phyloP scores from a whole-genome alignment of 2,888 invertebrate genomes.

The Drosophila austrosaltans region DNA sequence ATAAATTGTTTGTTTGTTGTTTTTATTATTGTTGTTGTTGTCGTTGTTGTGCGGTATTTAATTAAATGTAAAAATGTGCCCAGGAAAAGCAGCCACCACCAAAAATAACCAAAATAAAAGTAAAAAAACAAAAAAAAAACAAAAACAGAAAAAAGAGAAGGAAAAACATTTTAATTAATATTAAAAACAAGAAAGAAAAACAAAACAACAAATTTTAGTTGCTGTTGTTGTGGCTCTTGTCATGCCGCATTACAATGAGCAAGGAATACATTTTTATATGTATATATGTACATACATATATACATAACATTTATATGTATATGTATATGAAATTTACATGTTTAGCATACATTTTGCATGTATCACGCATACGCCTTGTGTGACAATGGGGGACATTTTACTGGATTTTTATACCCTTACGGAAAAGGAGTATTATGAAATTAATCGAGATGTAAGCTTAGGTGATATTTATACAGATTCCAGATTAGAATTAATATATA shows the following conservation, averaged over 20 bases:
- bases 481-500: no score
- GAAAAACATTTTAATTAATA: constrained; percentile 52
- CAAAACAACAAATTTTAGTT: constrained; percentile 1
- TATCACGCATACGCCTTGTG: constrained; percentile 60
- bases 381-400: constrained; percentile 46
- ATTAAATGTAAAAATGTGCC: constrained; percentile 51
- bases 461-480: no score
- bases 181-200: constrained; percentile 35
- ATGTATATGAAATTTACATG: constrained; percentile 51
- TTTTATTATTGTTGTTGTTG: constrained; percentile 31
- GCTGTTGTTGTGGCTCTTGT: constrained; percentile 36
- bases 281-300: not conserved
- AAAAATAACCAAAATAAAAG: constrained; percentile 9
- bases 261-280: constrained; percentile 23
- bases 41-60: constrained; percentile 50
- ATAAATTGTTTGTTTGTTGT: constrained; percentile 21
- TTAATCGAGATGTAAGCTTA: constrained; percentile 22
- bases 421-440: constrained; percentile 34
- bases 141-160: constrained; percentile 3
- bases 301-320: constrained; percentile 9
- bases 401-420: constrained; percentile 25
- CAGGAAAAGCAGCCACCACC: constrained; percentile 25
- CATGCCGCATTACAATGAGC: constrained; percentile 37
- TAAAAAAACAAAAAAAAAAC: constrained; percentile 2
- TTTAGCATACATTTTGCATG: constrained; percentile 41